Conservation (phyloP, 2,797 vertebrate genomes). For the Pelodytes ibericus region DNA sequence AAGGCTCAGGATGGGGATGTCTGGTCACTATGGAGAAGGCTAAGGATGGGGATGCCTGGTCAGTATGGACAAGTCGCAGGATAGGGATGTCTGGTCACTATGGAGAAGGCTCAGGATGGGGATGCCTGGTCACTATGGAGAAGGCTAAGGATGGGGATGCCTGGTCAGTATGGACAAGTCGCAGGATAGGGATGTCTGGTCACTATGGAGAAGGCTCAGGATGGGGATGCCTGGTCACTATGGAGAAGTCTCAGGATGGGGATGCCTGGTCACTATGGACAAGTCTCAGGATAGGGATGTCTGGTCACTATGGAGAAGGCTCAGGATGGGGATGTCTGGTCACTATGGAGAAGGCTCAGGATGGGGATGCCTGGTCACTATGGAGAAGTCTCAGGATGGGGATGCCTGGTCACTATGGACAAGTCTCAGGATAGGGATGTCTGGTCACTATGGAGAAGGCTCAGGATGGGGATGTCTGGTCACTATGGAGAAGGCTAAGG, state of each 20-base stretch:
- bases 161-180: no score
- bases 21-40: background rate
- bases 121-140: background rate
- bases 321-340: background rate
- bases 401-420: no score
- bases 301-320: no score
- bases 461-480: background rate
- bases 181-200: background rate
- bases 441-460: background rate
- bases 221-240: background rate
- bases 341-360: no score
- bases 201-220: no score
- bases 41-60: background rate
- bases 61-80: no score
- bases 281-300: background rate
- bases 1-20: background rate
- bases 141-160: background rate
- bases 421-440: background rate
- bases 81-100: background rate
- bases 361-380: background rate
- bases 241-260: background rate
- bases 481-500: background rate
- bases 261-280: background rate
- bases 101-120: background rate
- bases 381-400: background rate